Base-by-base conservation (phyloP, 2,888 invertebrate genomes). In the Stenodema calcarata region DNA sequence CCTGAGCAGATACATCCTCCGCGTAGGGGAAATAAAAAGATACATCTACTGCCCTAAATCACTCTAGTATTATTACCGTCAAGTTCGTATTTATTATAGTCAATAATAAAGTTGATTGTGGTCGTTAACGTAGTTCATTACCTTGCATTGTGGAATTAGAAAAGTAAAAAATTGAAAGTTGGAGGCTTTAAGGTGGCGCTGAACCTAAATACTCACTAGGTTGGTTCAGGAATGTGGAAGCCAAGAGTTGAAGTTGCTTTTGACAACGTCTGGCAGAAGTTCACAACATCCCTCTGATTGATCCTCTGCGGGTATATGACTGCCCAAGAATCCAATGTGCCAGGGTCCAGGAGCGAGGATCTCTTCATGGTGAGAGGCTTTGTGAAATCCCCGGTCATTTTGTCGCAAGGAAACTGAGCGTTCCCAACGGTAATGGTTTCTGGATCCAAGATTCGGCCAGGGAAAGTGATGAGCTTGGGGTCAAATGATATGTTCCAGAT, bases 401-500 rank as follows among this genome's bases (percentile, higher is more conserved):
- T 23, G 27, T 86, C 86, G 0, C 90, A 87, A 62, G 90, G 82
- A 0, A 80, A 11, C 7, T 2, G 90, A 0, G 86, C 47, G 0
- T 30, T 78, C 0, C 92, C 94, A 88, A 94, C 93, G 0, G 92
- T 12, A 2, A 97, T 95, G 0, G 90, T 91, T 90, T 97, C 87
- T 0, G 93, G 93, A n/a, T 93, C 93, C n/a, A 97, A 90, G 12
- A 94, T 91, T 1, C 97, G 93, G 0, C 93, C 97, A 0, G 93
- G 92, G 16, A 97, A 90, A 14, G 92, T 92, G 0, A 96, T 92
- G 18, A 97, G 91, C 0, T 92, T 91, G 0, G 92, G 90, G 0
- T 95, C 93, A 0, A 98, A 91, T n/a, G 92, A 91, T 89, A 98
- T 90, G 18, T 95, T 93, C 97, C 97, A 98, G 0, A 92, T 92